Percentiles rank a stretch among this genome's conserved stretches.
Evolutionary conservation across 1,140 invertebrate species (phyloP).

Genomic region (Papilio polytes): DNA sequence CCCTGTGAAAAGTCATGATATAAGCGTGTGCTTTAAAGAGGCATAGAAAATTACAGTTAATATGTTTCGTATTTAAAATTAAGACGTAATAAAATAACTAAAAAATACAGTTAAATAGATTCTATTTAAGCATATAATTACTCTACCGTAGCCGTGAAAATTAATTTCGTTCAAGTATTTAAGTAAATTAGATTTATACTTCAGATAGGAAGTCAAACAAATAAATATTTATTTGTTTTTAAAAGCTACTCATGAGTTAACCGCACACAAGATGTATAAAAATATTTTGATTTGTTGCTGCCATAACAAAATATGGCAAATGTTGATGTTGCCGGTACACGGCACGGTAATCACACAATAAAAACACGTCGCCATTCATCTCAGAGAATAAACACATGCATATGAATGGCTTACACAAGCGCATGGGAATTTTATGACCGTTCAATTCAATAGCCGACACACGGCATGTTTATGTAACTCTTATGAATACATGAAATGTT

Average conservation of each 20-base stretch:
- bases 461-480: slow-evolving; percentile 9
- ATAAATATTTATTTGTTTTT: background rate
- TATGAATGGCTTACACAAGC: slow-evolving; percentile 34
- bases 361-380: slow-evolving; percentile 26
- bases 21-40: background rate
- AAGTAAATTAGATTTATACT: background rate
- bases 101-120: background rate
- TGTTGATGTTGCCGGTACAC: background rate
- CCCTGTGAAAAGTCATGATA: slow-evolving; percentile 65
- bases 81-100: background rate
- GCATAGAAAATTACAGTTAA: too few species aligned
- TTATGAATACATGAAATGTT: background rate
- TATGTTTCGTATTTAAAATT: background rate
- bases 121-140: slow-evolving; percentile 15
- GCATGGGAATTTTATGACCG: slow-evolving; percentile 27
- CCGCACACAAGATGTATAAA: background rate
- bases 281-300: background rate
- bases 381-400: background rate
- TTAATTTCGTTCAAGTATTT: slow-evolving; percentile 4
- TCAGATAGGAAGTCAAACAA: background rate
- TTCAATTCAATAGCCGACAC: slow-evolving; percentile 28
- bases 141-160: background rate
- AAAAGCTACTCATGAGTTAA: background rate
- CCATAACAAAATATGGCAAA: background rate
- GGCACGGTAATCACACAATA: slow-evolving; percentile 5